phyloP scores from a whole-genome alignment of 2,888 invertebrate species.

The Rhaphigaster nebulosa region DNA sequence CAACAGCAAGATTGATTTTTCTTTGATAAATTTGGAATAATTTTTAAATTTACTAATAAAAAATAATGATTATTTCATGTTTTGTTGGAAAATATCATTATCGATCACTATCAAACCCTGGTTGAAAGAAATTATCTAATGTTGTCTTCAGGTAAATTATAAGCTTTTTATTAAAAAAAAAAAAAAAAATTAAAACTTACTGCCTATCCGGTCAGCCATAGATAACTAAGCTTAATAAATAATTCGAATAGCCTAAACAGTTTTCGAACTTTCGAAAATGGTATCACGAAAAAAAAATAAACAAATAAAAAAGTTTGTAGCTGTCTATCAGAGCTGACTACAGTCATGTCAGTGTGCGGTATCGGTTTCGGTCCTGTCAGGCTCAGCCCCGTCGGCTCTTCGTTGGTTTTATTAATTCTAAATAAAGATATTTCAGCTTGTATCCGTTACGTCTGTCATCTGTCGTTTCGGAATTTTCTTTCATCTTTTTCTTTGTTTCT shows the following conservation, averaged over 20 bases:
- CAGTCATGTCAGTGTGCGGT: conserved; percentile 10
- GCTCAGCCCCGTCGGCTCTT: background rate
- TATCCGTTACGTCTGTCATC: conserved; percentile 29
- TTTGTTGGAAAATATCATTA: no score
- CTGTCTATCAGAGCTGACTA: conserved; percentile 32
- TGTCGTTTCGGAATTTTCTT: conserved; percentile 17
- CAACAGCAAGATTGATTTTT: no score
- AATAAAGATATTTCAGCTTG: conserved; percentile 39
- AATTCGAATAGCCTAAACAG: background rate
- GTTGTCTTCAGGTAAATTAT: no score
- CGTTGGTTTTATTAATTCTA: conserved; percentile 23
- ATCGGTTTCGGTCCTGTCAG: conserved; percentile 33
- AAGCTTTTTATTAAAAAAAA: no score
- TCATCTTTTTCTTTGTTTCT: conserved; percentile 30
- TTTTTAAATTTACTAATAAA: no score
- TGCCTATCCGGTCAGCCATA: no score
- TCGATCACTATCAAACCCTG: no score
- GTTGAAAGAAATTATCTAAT: no score
- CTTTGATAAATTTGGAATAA: no score
- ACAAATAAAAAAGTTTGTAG: background rate
- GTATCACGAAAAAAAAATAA: background rate
- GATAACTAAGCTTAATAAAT: no score
- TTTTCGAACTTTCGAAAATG: background rate
- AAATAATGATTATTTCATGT: no score
- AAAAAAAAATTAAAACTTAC: no score